phyloP scores from a whole-genome alignment of 1,140 invertebrate genomes.

The Brachystomella parvula region DNA sequence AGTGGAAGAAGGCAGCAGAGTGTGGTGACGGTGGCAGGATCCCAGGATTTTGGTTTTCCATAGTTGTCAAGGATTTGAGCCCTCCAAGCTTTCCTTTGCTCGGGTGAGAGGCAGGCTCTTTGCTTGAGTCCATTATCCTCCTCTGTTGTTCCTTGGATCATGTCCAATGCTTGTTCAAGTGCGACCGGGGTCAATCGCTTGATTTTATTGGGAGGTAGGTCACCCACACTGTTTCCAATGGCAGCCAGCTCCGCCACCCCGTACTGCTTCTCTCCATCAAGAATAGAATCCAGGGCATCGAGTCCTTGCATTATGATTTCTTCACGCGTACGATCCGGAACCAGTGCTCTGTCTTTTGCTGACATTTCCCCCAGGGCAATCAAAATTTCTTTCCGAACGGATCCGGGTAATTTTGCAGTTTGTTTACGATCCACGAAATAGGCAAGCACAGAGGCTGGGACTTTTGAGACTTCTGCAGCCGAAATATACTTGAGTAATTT shows the following conservation, averaged over 20 bases:
- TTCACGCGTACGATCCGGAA: conserved; percentile 32
- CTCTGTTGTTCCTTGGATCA: conserved; percentile 33
- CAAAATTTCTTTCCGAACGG: conserved; percentile 34
- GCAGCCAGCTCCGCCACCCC: conserved; percentile 32
- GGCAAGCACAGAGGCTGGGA: conserved; percentile 33
- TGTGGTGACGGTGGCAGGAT: conserved; percentile 20
- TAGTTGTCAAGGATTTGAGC: conserved; percentile 30
- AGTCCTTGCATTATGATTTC: conserved; percentile 35
- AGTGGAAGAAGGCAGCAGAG: conserved; percentile 32
- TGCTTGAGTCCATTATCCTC: conserved; percentile 34
- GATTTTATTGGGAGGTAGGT: conserved; percentile 30
- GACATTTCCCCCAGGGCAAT: conserved; percentile 33
- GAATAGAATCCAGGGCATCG: conserved; percentile 19
- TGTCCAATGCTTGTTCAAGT: conserved; percentile 30
- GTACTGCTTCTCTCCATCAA: conserved; percentile 13
- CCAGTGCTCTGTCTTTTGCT: conserved; percentile 31
- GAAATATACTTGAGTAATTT: conserved; percentile 34
- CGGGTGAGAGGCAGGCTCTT: conserved; percentile 29
- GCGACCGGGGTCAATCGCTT: conserved; percentile 31
- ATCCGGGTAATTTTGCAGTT: conserved; percentile 27
- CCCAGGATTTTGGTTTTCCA: conserved; percentile 28
- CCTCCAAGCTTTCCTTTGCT: conserved; percentile 32
- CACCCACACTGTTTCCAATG: conserved; percentile 27
- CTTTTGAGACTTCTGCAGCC: conserved; percentile 32
- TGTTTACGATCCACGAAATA: conserved; percentile 34